Percentiles rank a stretch among this genome's conserved stretches.
Evolutionary conservation across 2,113 vertebrate genomes (phyloP).

Genomic region (Crotophaga sulcirostris): DNA sequence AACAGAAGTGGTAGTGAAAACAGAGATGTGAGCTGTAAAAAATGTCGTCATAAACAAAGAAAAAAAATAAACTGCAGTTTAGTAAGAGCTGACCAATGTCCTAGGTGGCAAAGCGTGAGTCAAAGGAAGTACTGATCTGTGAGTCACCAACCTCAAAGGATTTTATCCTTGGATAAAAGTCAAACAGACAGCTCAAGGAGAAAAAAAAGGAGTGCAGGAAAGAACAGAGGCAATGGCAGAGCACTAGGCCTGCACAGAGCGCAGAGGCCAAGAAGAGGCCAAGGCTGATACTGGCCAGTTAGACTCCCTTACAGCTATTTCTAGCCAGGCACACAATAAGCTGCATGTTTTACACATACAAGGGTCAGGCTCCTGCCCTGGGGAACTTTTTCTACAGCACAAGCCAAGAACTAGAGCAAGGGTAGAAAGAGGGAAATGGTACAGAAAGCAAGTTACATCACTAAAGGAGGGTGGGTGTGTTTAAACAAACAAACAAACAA

Average conservation of each 20-base stretch:
- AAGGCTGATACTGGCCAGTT: not conserved
- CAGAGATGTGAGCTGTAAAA: not conserved
- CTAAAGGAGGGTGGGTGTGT: not conserved
- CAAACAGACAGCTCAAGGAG: not conserved
- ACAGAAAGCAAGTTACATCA: not conserved
- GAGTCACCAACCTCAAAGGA: slow-evolving; percentile 43
- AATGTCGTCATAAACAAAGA: not conserved
- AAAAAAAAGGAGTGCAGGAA: not conserved
- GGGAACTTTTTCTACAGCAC: not conserved
- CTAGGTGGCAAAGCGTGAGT: slow-evolving; percentile 22
- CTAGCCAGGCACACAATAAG: not conserved
- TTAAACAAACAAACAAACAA: not conserved
- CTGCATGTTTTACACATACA: not conserved
- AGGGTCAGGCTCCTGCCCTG: not conserved
- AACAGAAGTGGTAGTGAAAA: not conserved
- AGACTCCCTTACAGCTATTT: not conserved
- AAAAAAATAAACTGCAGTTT: not conserved
- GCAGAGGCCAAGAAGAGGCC: not conserved
- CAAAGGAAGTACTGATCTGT: slow-evolving; percentile 22
- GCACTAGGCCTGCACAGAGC: not conserved
- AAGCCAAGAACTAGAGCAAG: not conserved
- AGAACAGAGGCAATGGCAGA: not conserved
- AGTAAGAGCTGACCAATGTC: slow-evolving; percentile 27
- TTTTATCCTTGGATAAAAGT: slow-evolving; percentile 39
- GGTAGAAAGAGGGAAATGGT: not conserved